Evolutionary conservation across 2,113 vertebrate genomes (phyloP).

Genomic region (Megaleporinus macrocephalus): DNA sequence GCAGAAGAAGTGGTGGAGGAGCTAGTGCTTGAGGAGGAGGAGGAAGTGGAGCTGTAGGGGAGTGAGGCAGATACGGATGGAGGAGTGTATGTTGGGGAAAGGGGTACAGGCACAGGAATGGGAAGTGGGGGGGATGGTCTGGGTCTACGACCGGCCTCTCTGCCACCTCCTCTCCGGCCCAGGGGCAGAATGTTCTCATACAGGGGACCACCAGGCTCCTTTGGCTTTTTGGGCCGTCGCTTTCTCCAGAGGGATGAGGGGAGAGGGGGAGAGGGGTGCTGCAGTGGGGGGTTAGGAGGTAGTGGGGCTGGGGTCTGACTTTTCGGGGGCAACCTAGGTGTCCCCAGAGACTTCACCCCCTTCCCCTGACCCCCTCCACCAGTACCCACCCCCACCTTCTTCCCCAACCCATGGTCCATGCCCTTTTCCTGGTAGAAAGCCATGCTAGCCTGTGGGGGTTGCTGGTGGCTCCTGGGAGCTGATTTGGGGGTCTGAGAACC

Average conservation of each 20-base stretch:
- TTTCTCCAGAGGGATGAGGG: slow-evolving; percentile 83
- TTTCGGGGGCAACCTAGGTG: slow-evolving; percentile 79
- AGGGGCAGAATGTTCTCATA: slow-evolving; percentile 81
- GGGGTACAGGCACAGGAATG: slow-evolving; percentile 80
- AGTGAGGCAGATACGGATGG: slow-evolving; percentile 79
- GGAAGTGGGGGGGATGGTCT: slow-evolving; percentile 81
- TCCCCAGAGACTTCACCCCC: slow-evolving; percentile 78
- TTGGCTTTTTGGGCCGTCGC: slow-evolving; percentile 78
- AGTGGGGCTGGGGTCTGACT: slow-evolving; percentile 76
- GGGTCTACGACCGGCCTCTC: slow-evolving; percentile 76
- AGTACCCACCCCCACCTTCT: slow-evolving; percentile 79
- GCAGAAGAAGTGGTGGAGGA: slow-evolving; percentile 77
- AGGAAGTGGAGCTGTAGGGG: slow-evolving; percentile 76
- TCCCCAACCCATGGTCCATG: slow-evolving; percentile 80
- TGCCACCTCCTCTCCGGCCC: slow-evolving; percentile 80
- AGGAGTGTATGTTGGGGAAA: slow-evolving; percentile 78
- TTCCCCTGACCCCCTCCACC: slow-evolving; percentile 80
- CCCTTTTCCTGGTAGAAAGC: slow-evolving; percentile 81
- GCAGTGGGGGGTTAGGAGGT: slow-evolving; percentile 81
- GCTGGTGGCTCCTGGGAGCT: slow-evolving; percentile 77
- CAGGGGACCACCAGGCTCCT: slow-evolving; percentile 76
- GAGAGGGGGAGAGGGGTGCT: slow-evolving; percentile 82
- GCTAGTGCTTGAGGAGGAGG: slow-evolving; percentile 70
- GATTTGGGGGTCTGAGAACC: slow-evolving; percentile 84
- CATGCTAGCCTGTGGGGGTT: slow-evolving; percentile 77